Base-by-base conservation (phyloP, 2,113 vertebrate species). In the Corydoras maculifer region DNA sequence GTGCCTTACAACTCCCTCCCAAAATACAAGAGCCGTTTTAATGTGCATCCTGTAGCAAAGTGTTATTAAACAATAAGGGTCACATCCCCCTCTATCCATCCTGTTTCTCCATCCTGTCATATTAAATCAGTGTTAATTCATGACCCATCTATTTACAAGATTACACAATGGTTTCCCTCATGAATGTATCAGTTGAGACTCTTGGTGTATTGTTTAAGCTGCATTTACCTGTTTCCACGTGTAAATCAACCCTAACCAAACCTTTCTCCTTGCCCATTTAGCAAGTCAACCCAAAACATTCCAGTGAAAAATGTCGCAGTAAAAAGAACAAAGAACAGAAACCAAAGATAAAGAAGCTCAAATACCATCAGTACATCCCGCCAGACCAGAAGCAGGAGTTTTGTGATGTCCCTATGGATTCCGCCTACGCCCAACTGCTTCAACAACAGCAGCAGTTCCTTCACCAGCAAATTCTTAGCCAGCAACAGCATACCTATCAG, bases 371-470 rank as follows among this genome's bases (percentile, higher is more conserved):
- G 79, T 99, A 99, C 83, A 93, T 99, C 69, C 97, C 97, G 4
- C 96, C 97, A 0, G 96, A 98, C 85, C 96, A 99, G 89, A 99
- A 98, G 77, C 90, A 88, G 76, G 97, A 98, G 86, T 90, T 89
- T 87, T 90, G 82, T 1, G 95, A 98, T 74, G 91, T 88, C 0
- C 94, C 89, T 31, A 98, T 99, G 97, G 97, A 99, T 86, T 96
- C 94, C 51, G 93, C 95, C 66, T 99, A 99, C 1, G 93, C 96
- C 64, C 92, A 93, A 57, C 88, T 98, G 69, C 93, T 99, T 55
- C 95, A 99, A 78, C 95, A 99, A 71, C 97, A 99, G 82, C 97
- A 99, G 82, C 93, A 98, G 51, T 99, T 99, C 84, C 90, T 99
- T 60, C 96, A 99, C 88, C 91, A 98, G 67, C 97, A 99, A 89